phyloP scores from a whole-genome alignment of 2,113 vertebrate genomes.

The Plestiodon gilberti region DNA sequence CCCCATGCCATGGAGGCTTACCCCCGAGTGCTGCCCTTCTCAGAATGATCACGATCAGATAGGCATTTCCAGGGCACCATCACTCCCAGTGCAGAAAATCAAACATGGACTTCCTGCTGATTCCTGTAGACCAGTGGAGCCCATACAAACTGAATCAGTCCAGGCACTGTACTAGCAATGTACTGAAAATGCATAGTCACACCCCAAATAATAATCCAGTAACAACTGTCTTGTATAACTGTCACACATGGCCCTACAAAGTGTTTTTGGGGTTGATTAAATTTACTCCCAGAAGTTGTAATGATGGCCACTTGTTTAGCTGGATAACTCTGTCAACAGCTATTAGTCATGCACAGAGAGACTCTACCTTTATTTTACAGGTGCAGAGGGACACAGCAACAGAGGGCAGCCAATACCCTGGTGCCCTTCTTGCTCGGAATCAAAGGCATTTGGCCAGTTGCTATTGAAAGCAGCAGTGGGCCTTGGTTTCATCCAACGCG shows the following conservation, averaged over 20 bases:
- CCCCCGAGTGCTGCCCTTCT: too few relatives aligned
- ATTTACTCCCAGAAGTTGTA: not conserved
- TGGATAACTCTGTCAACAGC: not conserved
- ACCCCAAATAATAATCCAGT: not conserved
- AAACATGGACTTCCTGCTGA: not conserved
- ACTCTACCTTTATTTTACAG: not conserved
- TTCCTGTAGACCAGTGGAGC: not conserved
- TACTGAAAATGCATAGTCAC: not conserved
- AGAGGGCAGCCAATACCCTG: too few relatives aligned
- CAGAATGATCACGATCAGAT: too few relatives aligned
- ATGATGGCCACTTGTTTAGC: not conserved
- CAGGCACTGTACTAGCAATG: not conserved
- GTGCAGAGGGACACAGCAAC: not conserved
- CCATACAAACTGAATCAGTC: not conserved
- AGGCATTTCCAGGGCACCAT: not conserved
- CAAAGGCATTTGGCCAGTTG: not conserved
- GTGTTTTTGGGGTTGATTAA: not conserved
- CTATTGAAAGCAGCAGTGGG: not conserved
- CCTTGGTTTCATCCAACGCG: not conserved
- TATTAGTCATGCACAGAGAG: not conserved
- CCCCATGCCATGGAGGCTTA: too few relatives aligned
- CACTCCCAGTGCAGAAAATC: not conserved
- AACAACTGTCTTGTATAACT: not conserved
- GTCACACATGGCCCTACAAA: not conserved
- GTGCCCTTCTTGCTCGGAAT: not conserved